phyloP scores from a whole-genome alignment of 2,888 invertebrate genomes.

The Eilema caniola region DNA sequence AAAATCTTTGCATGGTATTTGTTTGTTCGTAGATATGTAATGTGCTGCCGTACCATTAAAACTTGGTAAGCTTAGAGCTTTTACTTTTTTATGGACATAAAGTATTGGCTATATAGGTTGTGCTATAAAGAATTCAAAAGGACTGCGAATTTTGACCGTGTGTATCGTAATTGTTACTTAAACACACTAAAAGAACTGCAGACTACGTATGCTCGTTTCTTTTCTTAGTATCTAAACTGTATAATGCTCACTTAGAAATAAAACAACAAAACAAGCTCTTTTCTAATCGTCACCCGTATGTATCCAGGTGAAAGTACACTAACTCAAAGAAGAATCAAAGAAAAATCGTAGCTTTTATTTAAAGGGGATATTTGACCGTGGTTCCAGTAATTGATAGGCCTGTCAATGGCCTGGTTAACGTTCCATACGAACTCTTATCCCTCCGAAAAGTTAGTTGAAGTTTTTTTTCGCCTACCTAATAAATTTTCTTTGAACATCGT shows the following conservation, averaged over 20 bases:
- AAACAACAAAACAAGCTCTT: not conserved
- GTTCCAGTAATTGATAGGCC: constrained; percentile 18
- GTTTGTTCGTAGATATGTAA: no score
- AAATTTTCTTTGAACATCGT: constrained; percentile 40
- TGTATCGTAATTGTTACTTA: not conserved
- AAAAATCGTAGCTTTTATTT: not conserved
- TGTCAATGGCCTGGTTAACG: constrained; percentile 23
- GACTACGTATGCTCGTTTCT: not conserved
- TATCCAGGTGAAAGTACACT: not conserved
- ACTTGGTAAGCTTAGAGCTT: no score
- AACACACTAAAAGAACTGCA: not conserved
- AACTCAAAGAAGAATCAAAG: constrained; percentile 6
- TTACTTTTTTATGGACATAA: no score
- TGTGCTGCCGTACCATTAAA: no score
- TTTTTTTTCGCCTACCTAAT: constrained; percentile 27
- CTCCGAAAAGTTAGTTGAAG: constrained; percentile 14
- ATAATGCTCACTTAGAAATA: not conserved
- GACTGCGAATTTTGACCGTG: no score
- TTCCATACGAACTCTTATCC: constrained; percentile 27
- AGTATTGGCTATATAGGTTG: no score
- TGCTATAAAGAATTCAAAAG: no score
- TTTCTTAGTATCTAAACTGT: not conserved
- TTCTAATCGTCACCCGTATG: not conserved
- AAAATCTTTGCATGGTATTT: no score
- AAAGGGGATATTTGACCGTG: constrained; percentile 1